Evolutionary conservation across 1,140 invertebrate genomes (phyloP).

Genomic region (Pectinophora gossypiella): DNA sequence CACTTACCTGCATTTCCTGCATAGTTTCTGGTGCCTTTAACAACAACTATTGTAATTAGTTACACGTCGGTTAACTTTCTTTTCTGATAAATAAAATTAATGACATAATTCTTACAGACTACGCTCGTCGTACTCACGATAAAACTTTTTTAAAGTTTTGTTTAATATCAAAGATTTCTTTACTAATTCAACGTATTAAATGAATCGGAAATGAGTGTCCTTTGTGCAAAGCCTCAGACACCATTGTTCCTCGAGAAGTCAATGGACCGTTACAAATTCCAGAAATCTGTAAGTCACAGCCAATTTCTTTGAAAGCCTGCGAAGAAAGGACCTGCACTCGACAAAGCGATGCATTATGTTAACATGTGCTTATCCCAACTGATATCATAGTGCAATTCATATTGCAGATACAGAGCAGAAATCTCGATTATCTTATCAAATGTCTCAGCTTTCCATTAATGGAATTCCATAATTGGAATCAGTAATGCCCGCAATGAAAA

Average conservation of each 20-base stretch:
- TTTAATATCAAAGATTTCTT: neutral
- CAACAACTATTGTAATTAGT: neutral
- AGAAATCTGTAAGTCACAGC: slow-evolving; percentile 25
- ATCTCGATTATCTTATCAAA: no score
- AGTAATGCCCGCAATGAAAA: slow-evolving; percentile 15
- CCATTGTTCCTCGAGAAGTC: slow-evolving; percentile 18
- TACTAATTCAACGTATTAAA: neutral
- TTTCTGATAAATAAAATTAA: slow-evolving; percentile 10
- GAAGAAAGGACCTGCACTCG: slow-evolving; percentile 3
- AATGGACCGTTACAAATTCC: slow-evolving; percentile 27
- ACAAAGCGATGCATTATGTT: neutral
- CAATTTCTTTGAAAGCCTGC: slow-evolving; percentile 25
- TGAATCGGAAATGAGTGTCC: slow-evolving; percentile 1
- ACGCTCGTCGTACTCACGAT: neutral
- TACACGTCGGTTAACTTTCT: slow-evolving; percentile 21
- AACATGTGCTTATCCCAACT: slow-evolving; percentile 1
- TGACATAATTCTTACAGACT: neutral
- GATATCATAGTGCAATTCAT: no score
- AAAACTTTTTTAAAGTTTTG: neutral
- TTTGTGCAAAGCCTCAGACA: slow-evolving; percentile 7
- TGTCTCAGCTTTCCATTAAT: no score
- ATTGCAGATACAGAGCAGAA: no score
- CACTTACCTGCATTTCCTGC: slow-evolving; percentile 32
- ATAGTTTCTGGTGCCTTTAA: slow-evolving; percentile 12
- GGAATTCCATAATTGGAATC: neutral